phyloP scores from a whole-genome alignment of 2,888 invertebrate genomes.

The Rambutsinella grinnellia region DNA sequence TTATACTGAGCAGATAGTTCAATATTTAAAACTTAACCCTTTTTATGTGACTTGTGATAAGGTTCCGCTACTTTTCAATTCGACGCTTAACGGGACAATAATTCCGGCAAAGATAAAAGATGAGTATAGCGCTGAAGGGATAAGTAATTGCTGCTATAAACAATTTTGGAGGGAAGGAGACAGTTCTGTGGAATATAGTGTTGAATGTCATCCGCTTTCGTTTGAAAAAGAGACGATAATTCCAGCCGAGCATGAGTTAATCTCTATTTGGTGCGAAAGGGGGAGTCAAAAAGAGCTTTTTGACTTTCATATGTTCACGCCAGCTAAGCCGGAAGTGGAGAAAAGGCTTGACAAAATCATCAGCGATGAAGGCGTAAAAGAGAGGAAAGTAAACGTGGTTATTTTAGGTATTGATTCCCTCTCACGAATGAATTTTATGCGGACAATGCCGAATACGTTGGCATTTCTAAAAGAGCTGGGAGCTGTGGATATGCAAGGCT shows the following conservation, averaged over 20 bases:
- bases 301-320: constrained; percentile 54
- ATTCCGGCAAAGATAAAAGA: not conserved
- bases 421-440: constrained; percentile 85
- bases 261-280: constrained; percentile 38
- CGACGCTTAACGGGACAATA: constrained; percentile 1
- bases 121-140: not conserved
- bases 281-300: constrained; percentile 5
- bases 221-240: constrained; percentile 1
- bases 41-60: no score
- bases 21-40: no score
- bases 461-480: constrained; percentile 74
- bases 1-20: no score
- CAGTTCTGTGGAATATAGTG: not conserved
- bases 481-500: constrained; percentile 85
- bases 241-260: constrained; percentile 32
- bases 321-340: constrained; percentile 37
- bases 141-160: constrained; percentile 35
- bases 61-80: constrained; percentile 35
- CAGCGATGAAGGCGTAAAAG: not conserved
- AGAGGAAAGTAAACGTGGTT: constrained; percentile 75
- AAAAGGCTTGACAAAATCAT: constrained; percentile 4
- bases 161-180: constrained; percentile 5
- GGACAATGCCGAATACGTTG: constrained; percentile 71
- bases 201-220: constrained; percentile 6
- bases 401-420: constrained; percentile 88